Evolutionary conservation across 2,888 invertebrate genomes (phyloP).

Genomic region (Eudemis profundana): DNA sequence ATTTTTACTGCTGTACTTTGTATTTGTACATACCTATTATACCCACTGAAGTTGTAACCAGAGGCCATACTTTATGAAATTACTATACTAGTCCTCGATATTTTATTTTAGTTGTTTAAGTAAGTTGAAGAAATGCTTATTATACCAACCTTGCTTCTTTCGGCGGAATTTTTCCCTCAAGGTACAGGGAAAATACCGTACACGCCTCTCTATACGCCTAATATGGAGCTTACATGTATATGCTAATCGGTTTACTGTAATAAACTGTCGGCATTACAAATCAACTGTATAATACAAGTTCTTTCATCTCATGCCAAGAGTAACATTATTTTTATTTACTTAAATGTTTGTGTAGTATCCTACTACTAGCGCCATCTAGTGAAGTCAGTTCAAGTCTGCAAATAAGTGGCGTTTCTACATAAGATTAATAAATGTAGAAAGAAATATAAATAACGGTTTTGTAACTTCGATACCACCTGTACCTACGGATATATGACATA

Average conservation of each 20-base stretch:
- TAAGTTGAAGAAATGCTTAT: background rate
- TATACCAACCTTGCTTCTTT: background rate
- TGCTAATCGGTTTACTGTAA: background rate
- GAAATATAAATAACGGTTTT: background rate
- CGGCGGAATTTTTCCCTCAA: background rate
- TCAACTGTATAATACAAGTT: no score
- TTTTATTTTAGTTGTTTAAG: slow-evolving; percentile 24
- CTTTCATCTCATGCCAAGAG: no score
- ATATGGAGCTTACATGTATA: background rate
- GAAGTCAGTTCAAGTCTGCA: slow-evolving; percentile 5
- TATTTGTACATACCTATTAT: slow-evolving; percentile 25
- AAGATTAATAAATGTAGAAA: background rate
- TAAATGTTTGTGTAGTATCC: background rate
- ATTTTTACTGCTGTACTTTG: background rate
- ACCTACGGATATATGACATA: slow-evolving; percentile 44
- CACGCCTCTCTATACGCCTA: background rate
- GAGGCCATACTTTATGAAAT: slow-evolving; percentile 74
- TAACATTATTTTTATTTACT: no score
- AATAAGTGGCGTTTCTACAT: background rate
- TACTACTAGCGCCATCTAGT: slow-evolving; percentile 24
- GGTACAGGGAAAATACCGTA: background rate
- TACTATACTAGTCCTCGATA: slow-evolving; percentile 64
- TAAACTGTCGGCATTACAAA: background rate
- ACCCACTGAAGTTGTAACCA: slow-evolving; percentile 50
- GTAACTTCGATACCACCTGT: slow-evolving; percentile 48